Evolutionary conservation across 2,797 vertebrate species (phyloP).

Genomic region (Chromis chromis): DNA sequence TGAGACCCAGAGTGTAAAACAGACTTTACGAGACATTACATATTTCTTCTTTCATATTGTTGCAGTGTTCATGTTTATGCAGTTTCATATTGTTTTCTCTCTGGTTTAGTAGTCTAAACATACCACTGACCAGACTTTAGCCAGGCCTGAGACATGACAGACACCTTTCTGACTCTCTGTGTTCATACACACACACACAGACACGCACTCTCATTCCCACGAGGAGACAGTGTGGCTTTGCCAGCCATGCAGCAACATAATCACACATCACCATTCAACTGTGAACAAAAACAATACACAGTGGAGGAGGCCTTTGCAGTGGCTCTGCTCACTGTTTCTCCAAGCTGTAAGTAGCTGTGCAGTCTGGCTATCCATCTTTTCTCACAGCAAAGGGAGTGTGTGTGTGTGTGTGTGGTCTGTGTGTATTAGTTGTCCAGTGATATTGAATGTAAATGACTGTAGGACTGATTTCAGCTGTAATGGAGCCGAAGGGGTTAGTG

Average conservation of each 20-base stretch:
- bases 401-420: constrained; percentile 29
- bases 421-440: constrained; percentile 10
- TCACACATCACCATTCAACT: constrained; percentile 35
- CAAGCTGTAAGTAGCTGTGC: not conserved
- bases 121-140: not conserved
- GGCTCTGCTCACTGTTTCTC: constrained; percentile 25
- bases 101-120: constrained; percentile 42
- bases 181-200: constrained; percentile 1
- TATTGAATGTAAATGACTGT: constrained; percentile 21
- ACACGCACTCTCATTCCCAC: constrained; percentile 26
- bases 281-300: constrained; percentile 40
- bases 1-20: not conserved
- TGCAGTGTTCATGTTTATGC: not conserved
- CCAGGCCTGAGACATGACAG: constrained; percentile 28
- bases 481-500: constrained; percentile 5
- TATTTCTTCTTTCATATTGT: not conserved
- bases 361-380: constrained; percentile 16
- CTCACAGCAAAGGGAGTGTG: constrained; percentile 24
- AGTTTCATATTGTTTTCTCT: not conserved
- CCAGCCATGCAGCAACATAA: constrained; percentile 15
- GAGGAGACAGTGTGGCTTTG: constrained; percentile 2
- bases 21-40: not conserved
- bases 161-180: constrained; percentile 3
- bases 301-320: constrained; percentile 22
- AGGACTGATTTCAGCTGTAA: constrained; percentile 12